A percentile compares a stretch with the other conserved stretches of the same genome.
phyloP scores from a whole-genome alignment of 2,888 invertebrate species.

The Pachymerium ferrugineum region DNA sequence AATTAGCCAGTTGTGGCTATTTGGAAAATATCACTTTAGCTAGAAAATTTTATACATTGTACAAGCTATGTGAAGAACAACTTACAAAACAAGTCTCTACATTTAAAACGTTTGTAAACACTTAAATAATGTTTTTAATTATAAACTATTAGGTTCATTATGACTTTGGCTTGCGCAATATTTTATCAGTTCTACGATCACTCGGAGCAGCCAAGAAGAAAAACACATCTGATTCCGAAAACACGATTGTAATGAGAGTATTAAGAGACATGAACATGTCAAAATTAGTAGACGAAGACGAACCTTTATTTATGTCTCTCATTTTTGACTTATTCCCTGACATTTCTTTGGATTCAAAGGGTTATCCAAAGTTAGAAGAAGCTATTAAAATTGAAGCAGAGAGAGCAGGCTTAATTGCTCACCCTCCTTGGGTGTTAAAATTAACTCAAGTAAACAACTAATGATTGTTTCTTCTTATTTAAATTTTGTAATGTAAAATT shows the following conservation, averaged over 20 bases:
- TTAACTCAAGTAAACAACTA: constrained; percentile 71
- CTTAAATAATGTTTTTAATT: neutral
- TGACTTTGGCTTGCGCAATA: constrained; percentile 92
- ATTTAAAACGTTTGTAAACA: constrained; percentile 20
- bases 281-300: constrained; percentile 91
- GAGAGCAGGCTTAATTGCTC: constrained; percentile 72
- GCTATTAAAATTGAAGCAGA: constrained; percentile 81
- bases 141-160: constrained; percentile 70
- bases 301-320: constrained; percentile 92
- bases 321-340: constrained; percentile 95
- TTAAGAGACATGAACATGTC: constrained; percentile 95
- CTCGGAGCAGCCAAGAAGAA: constrained; percentile 86
- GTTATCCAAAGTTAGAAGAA: constrained; percentile 79
- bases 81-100: constrained; percentile 88
- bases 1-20: constrained; percentile 92
- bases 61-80: constrained; percentile 95
- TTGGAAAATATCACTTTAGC: constrained; percentile 90
- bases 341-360: constrained; percentile 84
- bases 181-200: constrained; percentile 85
- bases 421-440: constrained; percentile 92
- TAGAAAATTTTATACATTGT: constrained; percentile 91
- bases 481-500: neutral
- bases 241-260: constrained; percentile 94
- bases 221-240: constrained; percentile 86
- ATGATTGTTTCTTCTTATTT: neutral